Evolutionary conservation across 2,797 vertebrate genomes (phyloP), one percentile per base, ranked within the genome.

Genomic region (Heliangelus exortis): DNA sequence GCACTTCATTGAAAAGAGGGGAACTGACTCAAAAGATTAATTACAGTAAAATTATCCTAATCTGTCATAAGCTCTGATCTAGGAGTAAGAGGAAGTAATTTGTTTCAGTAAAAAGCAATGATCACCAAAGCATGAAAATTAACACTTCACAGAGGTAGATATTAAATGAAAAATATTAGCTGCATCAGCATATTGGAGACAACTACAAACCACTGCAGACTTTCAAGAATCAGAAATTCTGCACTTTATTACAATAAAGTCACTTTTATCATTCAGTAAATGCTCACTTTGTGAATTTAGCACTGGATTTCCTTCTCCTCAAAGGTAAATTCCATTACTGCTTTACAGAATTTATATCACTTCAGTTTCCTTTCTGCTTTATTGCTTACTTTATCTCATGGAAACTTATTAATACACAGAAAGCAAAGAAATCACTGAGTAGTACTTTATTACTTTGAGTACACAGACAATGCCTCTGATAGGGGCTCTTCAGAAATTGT

Each of bases 81-180:
- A 93, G 66, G 73, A 93, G 73, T 61, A 91, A 91, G 77, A 72
- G 47, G 76, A 93, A 93, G 73, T 74, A 67, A 95, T 96, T 92
- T 93, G 33, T 81, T 80, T 94, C 57, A 61, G 88, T 77, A 93
- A 94, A 95, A 95, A 92, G 94, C 86, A 90, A 67, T 85, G 88
- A 93, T 89, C 89, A 95, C 91, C 81, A 94, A 95, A 91, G 76
- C 89, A 94, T 94, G 92, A 92, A 96, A 96, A 94, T 92, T 95
- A 93, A 91, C 76, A 86, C 85, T 95, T 87, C 87, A 93, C 73
- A 94, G 92, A 95, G 93, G 89, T 91, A 94, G 84, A 92, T 85
- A 92, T 57, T 90, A 94, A 91, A 94, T 84, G 85, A 91, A 85
- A 94, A 97, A 94, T 93, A 93, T 78, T 92, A 95, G 92, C 94